phyloP scores from a whole-genome alignment of 2,113 vertebrate genomes.

The Morone chrysops region DNA sequence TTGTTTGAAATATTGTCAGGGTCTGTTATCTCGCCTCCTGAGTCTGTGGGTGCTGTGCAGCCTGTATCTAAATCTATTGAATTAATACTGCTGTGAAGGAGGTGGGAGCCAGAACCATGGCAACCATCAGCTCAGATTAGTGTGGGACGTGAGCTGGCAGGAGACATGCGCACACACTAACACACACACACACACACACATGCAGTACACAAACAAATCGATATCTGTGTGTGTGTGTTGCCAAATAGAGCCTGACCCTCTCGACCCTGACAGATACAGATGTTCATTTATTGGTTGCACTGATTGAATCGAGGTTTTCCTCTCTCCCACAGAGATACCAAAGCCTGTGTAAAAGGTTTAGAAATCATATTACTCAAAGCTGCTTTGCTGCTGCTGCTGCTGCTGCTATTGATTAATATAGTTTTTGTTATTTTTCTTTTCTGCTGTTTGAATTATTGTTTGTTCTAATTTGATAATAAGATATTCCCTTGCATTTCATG shows the following conservation, averaged over 20 bases:
- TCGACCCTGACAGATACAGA: constrained; percentile 64
- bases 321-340: constrained; percentile 34
- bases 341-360: constrained; percentile 15
- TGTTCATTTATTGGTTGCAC: constrained; percentile 59
- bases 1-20: constrained; percentile 32
- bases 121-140: constrained; percentile 80
- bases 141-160: constrained; percentile 70
- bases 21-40: constrained; percentile 39
- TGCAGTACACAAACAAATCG: constrained; percentile 21
- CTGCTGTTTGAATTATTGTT: background rate
- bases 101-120: constrained; percentile 80
- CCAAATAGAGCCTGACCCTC: constrained; percentile 34
- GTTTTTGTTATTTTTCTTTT: background rate
- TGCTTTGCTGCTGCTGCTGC: background rate
- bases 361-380: constrained; percentile 26
- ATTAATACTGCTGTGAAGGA: constrained; percentile 72
- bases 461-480: background rate
- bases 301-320: constrained; percentile 53
- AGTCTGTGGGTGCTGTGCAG: constrained; percentile 49
- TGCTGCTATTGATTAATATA: constrained; percentile 24
- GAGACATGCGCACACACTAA: constrained; percentile 26
- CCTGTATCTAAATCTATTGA: constrained; percentile 72
- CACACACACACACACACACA: constrained; percentile 28
- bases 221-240: constrained; percentile 41
- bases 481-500: background rate